A percentile compares a stretch with the other conserved stretches of the same genome.
Evolutionary conservation across 2,888 invertebrate genomes (phyloP).

Genomic region (Ochropleura leucogaster): DNA sequence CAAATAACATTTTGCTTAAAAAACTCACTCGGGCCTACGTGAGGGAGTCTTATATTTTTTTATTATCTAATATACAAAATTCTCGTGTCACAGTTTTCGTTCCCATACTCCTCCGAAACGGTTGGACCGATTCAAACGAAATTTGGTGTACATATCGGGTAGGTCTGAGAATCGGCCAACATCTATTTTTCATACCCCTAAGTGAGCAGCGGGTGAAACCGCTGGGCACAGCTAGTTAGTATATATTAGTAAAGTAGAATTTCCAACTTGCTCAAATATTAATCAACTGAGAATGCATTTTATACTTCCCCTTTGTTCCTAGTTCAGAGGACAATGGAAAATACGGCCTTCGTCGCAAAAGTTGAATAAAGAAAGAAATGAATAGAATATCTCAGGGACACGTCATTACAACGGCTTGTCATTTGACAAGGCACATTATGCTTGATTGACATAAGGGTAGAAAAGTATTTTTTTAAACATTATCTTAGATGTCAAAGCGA

Average conservation of each 20-base stretch:
- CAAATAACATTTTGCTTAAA: no score
- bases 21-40: no score
- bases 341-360: slow-evolving; percentile 19
- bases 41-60: no score
- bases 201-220: no score
- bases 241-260: not conserved
- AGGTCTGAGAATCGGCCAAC: no score
- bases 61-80: no score
- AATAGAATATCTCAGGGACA: slow-evolving; percentile 27
- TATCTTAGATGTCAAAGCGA: not conserved
- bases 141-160: no score
- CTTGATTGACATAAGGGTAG: slow-evolving; percentile 6
- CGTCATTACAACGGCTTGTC: slow-evolving; percentile 11
- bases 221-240: no score
- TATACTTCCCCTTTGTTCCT: slow-evolving; percentile 26
- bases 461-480: not conserved
- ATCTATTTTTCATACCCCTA: no score
- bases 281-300: slow-evolving; percentile 30
- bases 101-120: no score
- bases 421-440: slow-evolving; percentile 10
- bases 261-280: not conserved
- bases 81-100: no score
- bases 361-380: slow-evolving; percentile 22
- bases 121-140: no score
- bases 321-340: slow-evolving; percentile 27